Percentiles rank a stretch among this genome's conserved stretches.
These are phyloP conservation scores for Melanchra persicariae DNA, from an alignment of 2,888 invertebrate species.

Conservation along the genomic window DNA sequence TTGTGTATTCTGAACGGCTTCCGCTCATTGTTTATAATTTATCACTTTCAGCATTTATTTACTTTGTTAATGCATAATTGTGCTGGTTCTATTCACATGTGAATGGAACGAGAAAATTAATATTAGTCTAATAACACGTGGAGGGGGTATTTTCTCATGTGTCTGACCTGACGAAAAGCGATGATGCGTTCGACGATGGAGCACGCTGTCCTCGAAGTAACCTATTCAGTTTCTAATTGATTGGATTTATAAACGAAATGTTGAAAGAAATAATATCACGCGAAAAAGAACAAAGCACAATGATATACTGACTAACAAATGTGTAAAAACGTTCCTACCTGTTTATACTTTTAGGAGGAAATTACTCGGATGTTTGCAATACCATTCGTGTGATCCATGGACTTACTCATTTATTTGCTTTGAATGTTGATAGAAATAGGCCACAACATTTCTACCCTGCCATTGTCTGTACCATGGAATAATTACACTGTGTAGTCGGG, in stretches of 20 bases:
- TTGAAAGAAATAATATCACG: conserved; percentile 26
- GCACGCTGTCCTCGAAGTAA: background rate
- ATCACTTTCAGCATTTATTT: conserved; percentile 36
- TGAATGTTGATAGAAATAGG: background rate
- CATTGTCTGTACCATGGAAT: background rate
- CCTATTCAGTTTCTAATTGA: conserved; percentile 16
- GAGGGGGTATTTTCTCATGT: background rate
- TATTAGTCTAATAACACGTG: conserved; percentile 10
- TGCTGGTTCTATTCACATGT: conserved; percentile 8
- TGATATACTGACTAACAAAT: conserved; percentile 18
- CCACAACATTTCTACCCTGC: background rate
- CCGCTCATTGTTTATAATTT: conserved; percentile 49
- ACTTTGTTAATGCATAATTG: conserved; percentile 38
- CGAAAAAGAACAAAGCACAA: conserved; percentile 43
- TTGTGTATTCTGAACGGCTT: conserved; percentile 46
- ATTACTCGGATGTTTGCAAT: conserved; percentile 30
- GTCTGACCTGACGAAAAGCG: too few species aligned
- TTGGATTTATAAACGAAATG: conserved; percentile 24
- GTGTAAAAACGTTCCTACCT: conserved; percentile 12
- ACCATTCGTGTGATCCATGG: conserved; percentile 2
- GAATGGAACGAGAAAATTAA: conserved; percentile 17
- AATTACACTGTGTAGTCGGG: background rate
- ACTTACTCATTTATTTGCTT: conserved; percentile 10
- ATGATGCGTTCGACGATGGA: background rate
- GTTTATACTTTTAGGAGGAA: conserved; percentile 25